A percentile compares a stretch with the other conserved stretches of the same genome.
Conservation (phyloP, 2,113 vertebrate genomes). For the Hemibates koningsi region DNA sequence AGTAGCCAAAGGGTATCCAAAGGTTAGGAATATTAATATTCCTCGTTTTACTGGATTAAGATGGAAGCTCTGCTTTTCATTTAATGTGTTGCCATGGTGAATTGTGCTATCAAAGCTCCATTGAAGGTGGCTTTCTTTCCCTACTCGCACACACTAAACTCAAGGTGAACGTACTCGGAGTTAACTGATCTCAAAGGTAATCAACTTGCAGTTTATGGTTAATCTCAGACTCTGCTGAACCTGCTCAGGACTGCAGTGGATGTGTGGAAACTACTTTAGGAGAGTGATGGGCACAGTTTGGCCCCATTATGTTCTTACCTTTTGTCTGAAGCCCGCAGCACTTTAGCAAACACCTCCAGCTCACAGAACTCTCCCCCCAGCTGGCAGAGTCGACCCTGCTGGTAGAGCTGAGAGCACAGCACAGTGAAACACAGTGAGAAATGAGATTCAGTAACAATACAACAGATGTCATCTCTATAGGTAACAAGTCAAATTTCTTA, state of each 20-base stretch:
- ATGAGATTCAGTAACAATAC: background rate
- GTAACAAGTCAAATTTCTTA: background rate
- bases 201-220: background rate
- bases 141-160: background rate
- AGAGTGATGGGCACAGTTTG: background rate
- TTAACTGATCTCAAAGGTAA: background rate
- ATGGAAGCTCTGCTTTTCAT: background rate
- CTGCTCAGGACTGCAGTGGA: background rate
- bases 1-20: background rate
- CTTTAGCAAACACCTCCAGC: conserved; percentile 98
- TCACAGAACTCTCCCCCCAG: conserved; percentile 99
- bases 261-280: background rate
- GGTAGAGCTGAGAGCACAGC: conserved; percentile 83
- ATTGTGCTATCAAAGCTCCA: background rate
- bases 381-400: conserved; percentile 96
- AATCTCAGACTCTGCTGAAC: background rate
- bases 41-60: background rate
- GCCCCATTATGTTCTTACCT: conserved; percentile 69
- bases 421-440: background rate
- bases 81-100: background rate
- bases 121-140: background rate
- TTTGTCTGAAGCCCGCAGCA: conserved; percentile 96
- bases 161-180: accelerated
- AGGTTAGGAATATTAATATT: background rate
- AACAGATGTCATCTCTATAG: background rate